Conservation (phyloP, 2,888 invertebrate species). For the Euclidia mi region DNA sequence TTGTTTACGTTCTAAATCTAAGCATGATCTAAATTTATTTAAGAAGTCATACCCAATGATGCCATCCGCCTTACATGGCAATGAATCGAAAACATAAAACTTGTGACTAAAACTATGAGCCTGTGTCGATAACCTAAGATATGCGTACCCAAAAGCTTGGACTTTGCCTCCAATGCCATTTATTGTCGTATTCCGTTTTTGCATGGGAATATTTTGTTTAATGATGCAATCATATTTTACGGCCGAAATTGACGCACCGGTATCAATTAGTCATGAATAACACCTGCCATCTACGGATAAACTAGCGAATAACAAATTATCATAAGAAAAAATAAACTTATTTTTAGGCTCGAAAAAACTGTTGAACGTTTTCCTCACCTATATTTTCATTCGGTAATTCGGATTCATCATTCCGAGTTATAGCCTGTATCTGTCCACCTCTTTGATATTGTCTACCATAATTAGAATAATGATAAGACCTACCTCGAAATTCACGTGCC, state of each 20-base stretch:
- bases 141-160: background rate
- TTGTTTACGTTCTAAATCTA: too few relatives aligned
- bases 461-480: background rate
- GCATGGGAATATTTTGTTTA: background rate
- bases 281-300: background rate
- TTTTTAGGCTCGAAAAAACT: constrained; percentile 1
- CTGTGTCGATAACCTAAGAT: background rate
- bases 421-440: background rate
- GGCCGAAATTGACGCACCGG: constrained; percentile 1
- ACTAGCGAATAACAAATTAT: background rate
- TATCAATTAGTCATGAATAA: background rate
- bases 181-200: background rate
- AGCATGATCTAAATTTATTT: too few relatives aligned
- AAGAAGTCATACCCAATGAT: too few relatives aligned
- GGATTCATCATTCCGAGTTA: background rate
- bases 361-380: background rate
- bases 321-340: constrained; percentile 1
- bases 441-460: background rate
- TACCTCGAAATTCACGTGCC: background rate
- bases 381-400: background rate
- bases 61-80: too few relatives aligned
- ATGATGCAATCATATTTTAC: background rate
- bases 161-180: background rate
- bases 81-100: too few relatives aligned
- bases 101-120: too few relatives aligned